A percentile compares a stretch with the other conserved stretches of the same genome.
Evolutionary conservation across 2,888 invertebrate species (phyloP).

Genomic region (Incurvaria masculella): DNA sequence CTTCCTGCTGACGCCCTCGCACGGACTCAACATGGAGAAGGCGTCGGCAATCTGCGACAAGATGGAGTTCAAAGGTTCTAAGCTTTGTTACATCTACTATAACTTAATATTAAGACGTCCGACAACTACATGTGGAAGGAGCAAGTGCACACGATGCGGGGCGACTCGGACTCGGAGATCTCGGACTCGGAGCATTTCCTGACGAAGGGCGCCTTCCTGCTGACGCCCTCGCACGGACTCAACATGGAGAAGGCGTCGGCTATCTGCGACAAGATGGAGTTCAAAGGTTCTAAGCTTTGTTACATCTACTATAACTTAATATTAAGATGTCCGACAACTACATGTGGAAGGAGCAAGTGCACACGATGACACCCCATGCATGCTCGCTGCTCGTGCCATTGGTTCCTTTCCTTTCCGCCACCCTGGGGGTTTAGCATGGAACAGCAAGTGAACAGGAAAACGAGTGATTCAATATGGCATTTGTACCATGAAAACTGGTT

Average conservation of each 20-base stretch:
- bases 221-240: constrained; percentile 83
- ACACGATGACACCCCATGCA: too few species aligned
- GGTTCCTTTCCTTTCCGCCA: too few species aligned
- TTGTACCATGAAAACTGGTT: too few species aligned
- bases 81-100: too few species aligned
- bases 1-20: constrained; percentile 80
- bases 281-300: too few species aligned
- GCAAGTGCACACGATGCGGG: constrained; percentile 55
- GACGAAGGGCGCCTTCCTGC: constrained; percentile 77
- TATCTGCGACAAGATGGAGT: constrained; percentile 87
- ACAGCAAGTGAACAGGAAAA: too few species aligned
- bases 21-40: constrained; percentile 82
- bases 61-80: constrained; percentile 85
- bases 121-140: constrained; percentile 54
- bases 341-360: constrained; percentile 54
- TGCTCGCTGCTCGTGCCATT: too few species aligned
- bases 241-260: constrained; percentile 82
- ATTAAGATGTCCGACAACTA: constrained; percentile 52
- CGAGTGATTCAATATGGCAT: too few species aligned
- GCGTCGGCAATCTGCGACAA: constrained; percentile 85
- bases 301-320: too few species aligned
- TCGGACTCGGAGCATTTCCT: constrained; percentile 74
- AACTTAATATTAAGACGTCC: too few species aligned
- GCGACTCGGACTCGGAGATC: constrained; percentile 77
- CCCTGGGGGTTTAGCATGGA: too few species aligned